Evolutionary conservation across 1,140 invertebrate genomes (phyloP), one percentile per base, ranked within the genome.

Genomic region (Drosophila arawakana): DNA sequence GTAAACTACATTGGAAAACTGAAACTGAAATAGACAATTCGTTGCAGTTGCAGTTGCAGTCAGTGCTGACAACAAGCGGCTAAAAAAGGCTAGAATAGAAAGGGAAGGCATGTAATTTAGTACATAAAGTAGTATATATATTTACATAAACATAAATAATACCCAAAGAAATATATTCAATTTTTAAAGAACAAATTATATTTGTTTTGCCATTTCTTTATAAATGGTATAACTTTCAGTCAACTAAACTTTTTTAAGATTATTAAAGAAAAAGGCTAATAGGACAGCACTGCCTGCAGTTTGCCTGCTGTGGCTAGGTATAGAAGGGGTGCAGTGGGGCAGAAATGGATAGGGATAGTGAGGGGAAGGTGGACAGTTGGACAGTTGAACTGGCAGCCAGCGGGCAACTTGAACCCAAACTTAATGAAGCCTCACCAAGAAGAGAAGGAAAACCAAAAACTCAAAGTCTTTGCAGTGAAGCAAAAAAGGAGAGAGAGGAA

Each of bases 1-100:
- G 83, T 88, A 88, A 86, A 88, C 80, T 89, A 82, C 80, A 90
- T 84, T 81, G 84, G 80, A 84, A 84, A 21, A 21, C 18, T 21
- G 18, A 21, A 89, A 84, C 85, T 81, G 85, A 90, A 90, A 84
- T 76, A 89, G 81, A 90, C 84, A 89, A 90, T 79, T 82, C 78
- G 70, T 76, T 52, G 47, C 44, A 73, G 63, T 54, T 71, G 69
- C 60, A 66, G 30, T 52, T 62, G 47, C 35, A 8, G 15, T 8
- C 35, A 34, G 34, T n/a, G 35, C 7, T n/a, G 13, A 7, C n/a
- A 21, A 2, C 1, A 35, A 15, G 5, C 1, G 6, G 25, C 6
- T 30, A 30, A 30, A 30, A 25, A 30, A 30, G 25, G 25, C 25
- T 30, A 30, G 25, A 30, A 30, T 5, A 30, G 25, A 30, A 30